Evolutionary conservation across 2,113 vertebrate genomes (phyloP), one percentile per base, ranked within the genome.

Genomic region (Coptodon bakossiorum): DNA sequence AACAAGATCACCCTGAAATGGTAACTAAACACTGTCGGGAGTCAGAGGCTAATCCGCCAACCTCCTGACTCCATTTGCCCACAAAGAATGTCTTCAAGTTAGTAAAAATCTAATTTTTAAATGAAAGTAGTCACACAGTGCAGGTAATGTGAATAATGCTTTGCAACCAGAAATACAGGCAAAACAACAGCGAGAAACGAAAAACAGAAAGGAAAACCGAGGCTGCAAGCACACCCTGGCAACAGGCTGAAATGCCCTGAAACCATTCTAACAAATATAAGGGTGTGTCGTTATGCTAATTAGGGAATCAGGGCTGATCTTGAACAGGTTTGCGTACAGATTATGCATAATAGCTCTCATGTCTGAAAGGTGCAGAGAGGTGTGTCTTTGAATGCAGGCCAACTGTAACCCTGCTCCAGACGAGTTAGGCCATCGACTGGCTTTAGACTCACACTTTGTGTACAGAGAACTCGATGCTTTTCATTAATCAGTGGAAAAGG

Each of bases 81-180:
- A 76, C 13, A 45, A 27, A 24, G 19, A 45, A 27, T 17, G n/a
- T 45, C 66, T 45, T 45, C 13, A 17, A 43, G 7, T 73, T 43
- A 9, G 38, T 45, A 45, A 27, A 45, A 13, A 17, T 17, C 3
- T 3, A 7, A 0, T 0, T 3, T 29, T 76, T 17, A 16, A 76
- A 76, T 19, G 40, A 7, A 45, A 17, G 13, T 48, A 76, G 7
- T 48, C 4, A 2, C 9, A 48, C 68, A 48, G 6, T 17, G 24
- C 8, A 76, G 22, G 9, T 10, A 29, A 76, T 29, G 1, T 7
- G 1, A 48, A 29, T 29, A 45, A 29, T 29, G 40, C 14, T 29
- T 48, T 76, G 24, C 22, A 76, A 48, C 68, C 43, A 27, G 14
- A 76, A 76, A 45, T 27, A 73, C 38, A 1, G 14, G 9, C 6